These are phyloP conservation scores for Drosophila lacertosa DNA, from an alignment of 1,140 invertebrate species.

Conservation along the genomic window DNA sequence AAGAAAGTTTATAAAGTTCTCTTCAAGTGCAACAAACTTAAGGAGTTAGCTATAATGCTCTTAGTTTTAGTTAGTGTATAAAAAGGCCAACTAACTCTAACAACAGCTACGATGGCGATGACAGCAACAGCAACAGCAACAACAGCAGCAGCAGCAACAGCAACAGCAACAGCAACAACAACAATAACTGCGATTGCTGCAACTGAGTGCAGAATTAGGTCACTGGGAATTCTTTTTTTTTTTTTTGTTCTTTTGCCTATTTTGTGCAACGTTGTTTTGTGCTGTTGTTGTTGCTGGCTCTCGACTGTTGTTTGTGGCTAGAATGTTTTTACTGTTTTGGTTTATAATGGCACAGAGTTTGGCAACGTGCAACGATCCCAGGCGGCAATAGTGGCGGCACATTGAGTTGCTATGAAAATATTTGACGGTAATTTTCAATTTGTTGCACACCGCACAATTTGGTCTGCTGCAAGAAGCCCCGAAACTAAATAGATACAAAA, in stretches of 20 bases:
- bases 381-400: not conserved
- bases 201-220: constrained; percentile 69
- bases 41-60: not conserved
- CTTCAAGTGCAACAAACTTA: not conserved
- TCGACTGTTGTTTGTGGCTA: constrained; percentile 46
- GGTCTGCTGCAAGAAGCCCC: constrained; percentile 20
- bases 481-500: constrained; percentile 3
- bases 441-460: constrained; percentile 34
- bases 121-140: constrained; percentile 50
- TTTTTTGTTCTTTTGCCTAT: constrained; percentile 51
- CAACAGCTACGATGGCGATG: constrained; percentile 55
- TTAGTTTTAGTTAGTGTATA: constrained; percentile 21
- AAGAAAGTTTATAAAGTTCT: not conserved
- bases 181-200: constrained; percentile 64
- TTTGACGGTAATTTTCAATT: constrained; percentile 53
- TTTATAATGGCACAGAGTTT: constrained; percentile 32
- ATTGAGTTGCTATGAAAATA: constrained; percentile 48
- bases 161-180: constrained; percentile 37
- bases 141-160: constrained; percentile 27
- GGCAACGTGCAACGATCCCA: constrained; percentile 35
- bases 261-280: constrained; percentile 53
- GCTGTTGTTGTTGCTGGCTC: constrained; percentile 31
- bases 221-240: constrained; percentile 69
- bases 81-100: constrained; percentile 71
- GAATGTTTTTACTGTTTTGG: constrained; percentile 49